Base-by-base conservation (phyloP, 1,140 invertebrate genomes). In the Sinonovacula constricta region DNA sequence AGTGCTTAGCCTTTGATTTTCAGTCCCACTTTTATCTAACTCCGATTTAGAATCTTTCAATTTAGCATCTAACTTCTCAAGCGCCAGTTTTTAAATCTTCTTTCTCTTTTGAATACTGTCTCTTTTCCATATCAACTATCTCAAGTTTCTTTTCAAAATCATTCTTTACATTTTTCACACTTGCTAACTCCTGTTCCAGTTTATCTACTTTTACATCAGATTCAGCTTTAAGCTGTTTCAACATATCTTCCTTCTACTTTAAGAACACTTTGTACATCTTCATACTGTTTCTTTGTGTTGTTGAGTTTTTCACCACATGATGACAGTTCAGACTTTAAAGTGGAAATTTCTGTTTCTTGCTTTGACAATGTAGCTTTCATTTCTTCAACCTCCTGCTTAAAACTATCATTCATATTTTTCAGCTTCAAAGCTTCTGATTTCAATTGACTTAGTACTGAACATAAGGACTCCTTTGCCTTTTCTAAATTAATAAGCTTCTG, bases 321-420 rank as follows among this genome's bases (percentile, higher is more conserved):
- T 28, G 49, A 33, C 12, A 67, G 1, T 59, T 76, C 72, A 0
- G n/a, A 4, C 24, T 76, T 45, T 15, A 67, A 15, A 22, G 66
- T 33, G 12, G 49, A 45, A 12, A 76, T 45, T 67, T 76, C 72
- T 30, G 34, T 53, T 18, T 66, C 72, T 45, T 76, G 66, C 2
- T 54, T 63, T 36, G 39, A 62, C 12, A 45, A 3, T 22, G 60
- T 57, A 34, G 66, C 67, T 67, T 76, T 76, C 36, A 76, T 45
- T 24, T 66, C 49, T 14, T 54, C 12, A n/a, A 67, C 65, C 26
- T 76, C 72, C 39, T 59, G 63, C 54, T 76, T 76, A 30, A 76
- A 67, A 39, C 62, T 56, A 22, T 33, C 39, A 66, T 76, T 66
- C 53, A 76, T 45, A 28, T 76, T 76, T 24, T 54, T 18, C 14